A percentile compares a stretch with the other conserved stretches of the same genome.
These are phyloP conservation scores for Forpus xanthops DNA, from an alignment of 2,797 vertebrate species.

Conservation along the genomic window DNA sequence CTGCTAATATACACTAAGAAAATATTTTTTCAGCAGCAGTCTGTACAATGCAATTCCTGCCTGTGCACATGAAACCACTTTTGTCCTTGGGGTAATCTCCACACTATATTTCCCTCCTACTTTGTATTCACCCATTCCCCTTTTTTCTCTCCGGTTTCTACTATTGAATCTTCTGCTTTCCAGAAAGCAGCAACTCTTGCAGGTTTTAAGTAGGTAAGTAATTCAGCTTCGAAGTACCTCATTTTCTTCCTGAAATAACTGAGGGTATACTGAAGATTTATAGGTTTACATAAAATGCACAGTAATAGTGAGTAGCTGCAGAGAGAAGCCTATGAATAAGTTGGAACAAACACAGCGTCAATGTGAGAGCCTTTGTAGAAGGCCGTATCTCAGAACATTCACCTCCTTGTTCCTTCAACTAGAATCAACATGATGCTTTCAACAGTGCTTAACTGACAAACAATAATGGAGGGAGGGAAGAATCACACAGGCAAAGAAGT, in stretches of 20 bases:
- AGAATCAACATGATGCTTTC: neutral
- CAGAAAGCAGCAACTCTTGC: neutral
- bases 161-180: neutral
- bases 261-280: neutral
- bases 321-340: neutral
- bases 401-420: neutral
- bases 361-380: neutral
- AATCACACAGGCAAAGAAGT: neutral
- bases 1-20: neutral
- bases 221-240: neutral
- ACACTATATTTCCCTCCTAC: neutral
- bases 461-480: neutral
- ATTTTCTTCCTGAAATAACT: neutral
- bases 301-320: neutral
- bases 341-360: neutral
- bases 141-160: neutral
- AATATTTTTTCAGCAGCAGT: neutral
- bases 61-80: neutral
- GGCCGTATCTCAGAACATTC: neutral
- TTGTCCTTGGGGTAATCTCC: neutral
- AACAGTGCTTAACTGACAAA: neutral
- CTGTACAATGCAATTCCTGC: neutral
- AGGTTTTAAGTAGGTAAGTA: neutral
- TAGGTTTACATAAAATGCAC: neutral
- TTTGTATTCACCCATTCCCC: neutral